These are phyloP conservation scores for Adelognathus sp. DNA, from an alignment of 2,888 invertebrate species.

Conservation along the genomic window DNA sequence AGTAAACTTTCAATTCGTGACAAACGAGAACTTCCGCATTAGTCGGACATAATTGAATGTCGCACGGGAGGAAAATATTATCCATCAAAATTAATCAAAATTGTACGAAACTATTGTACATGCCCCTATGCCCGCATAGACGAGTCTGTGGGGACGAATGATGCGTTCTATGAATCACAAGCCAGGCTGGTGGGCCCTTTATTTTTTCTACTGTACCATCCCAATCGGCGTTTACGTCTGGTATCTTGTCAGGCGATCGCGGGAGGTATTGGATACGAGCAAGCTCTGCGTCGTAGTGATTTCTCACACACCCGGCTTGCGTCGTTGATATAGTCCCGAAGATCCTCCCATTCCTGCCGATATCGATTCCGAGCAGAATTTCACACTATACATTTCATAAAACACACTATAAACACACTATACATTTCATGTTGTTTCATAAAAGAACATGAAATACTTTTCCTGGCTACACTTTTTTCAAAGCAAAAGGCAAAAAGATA, in stretches of 20 bases:
- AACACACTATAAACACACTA: no score
- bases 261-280: slow-evolving; percentile 84
- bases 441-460: no score
- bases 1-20: slow-evolving; percentile 79
- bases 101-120: slow-evolving; percentile 16
- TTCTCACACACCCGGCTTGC: not conserved
- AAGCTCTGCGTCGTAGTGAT: slow-evolving; percentile 20
- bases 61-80: not conserved
- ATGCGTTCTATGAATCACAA: slow-evolving; percentile 89
- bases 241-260: slow-evolving; percentile 85
- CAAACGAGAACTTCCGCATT: not conserved
- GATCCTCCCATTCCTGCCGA: not conserved
- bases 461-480: no score
- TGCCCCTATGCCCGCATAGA: slow-evolving; percentile 75
- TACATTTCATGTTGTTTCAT: no score
- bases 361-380: not conserved
- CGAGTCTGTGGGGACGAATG: slow-evolving; percentile 88
- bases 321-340: slow-evolving; percentile 4
- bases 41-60: not conserved
- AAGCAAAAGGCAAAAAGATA: no score
- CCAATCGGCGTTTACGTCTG: slow-evolving; percentile 87
- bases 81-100: slow-evolving; percentile 16
- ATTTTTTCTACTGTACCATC: slow-evolving; percentile 89
- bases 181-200: slow-evolving; percentile 91
- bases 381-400: no score